phyloP scores from a whole-genome alignment of 2,888 invertebrate species.

The Andrena bicolor region DNA sequence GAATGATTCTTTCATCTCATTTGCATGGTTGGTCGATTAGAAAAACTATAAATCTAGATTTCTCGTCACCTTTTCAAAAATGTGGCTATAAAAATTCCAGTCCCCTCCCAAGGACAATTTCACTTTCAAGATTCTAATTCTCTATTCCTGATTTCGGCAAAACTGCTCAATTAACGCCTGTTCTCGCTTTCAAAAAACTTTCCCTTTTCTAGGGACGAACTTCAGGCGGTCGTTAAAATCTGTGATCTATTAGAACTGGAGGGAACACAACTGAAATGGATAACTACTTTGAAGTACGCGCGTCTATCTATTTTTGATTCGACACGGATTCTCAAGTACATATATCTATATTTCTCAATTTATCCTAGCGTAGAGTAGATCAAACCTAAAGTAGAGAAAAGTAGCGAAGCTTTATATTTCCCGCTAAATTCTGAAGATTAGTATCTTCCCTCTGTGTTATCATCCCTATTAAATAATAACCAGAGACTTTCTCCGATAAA shows the following conservation, averaged over 20 bases:
- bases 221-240: not conserved
- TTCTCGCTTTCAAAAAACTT: not conserved
- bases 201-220: not conserved
- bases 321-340: too few relatives aligned
- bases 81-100: not conserved
- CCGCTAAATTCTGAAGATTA: not conserved
- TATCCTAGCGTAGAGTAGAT: not conserved
- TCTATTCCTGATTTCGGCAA: not conserved
- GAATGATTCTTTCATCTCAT: too few relatives aligned
- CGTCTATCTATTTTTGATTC: too few relatives aligned
- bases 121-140: not conserved
- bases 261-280: too few relatives aligned
- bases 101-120: not conserved
- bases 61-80: not conserved
- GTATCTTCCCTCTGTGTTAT: too few relatives aligned
- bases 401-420: not conserved
- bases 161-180: not conserved
- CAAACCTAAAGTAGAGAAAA: too few relatives aligned
- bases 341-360: not conserved
- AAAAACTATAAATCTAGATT: too few relatives aligned
- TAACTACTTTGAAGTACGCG: too few relatives aligned
- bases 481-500: conserved; percentile 6
- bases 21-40: too few relatives aligned
- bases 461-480: not conserved
- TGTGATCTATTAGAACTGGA: too few relatives aligned